Percentiles rank a stretch among this genome's conserved stretches.
Conservation (phyloP, 1,140 invertebrate genomes). For the Matsumurasca onukii region DNA sequence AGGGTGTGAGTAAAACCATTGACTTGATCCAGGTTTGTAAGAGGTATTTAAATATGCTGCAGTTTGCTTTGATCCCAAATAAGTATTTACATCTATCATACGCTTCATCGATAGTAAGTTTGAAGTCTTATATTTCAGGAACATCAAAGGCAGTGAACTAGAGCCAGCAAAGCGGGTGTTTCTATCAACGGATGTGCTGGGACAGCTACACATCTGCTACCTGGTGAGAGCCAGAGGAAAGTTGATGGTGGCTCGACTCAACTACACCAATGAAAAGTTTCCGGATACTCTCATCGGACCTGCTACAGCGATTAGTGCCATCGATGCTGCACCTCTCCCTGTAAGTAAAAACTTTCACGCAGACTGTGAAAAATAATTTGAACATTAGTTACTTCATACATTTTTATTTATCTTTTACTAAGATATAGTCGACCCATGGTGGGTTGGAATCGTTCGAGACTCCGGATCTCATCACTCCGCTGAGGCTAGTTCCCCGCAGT, state of each 20-base stretch:
- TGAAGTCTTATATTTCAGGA: neutral
- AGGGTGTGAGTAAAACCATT: too few species aligned
- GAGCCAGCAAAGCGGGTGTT: slow-evolving; percentile 75
- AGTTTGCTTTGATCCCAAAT: too few species aligned
- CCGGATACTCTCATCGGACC: slow-evolving; percentile 73
- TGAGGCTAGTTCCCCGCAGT: too few species aligned
- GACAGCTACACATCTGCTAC: slow-evolving; percentile 82
- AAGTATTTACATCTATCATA: too few species aligned
- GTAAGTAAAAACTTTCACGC: too few species aligned
- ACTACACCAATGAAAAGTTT: slow-evolving; percentile 63
- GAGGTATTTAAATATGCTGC: too few species aligned
- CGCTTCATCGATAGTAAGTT: too few species aligned
- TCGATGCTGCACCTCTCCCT: slow-evolving; percentile 77
- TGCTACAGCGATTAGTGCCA: slow-evolving; percentile 69
- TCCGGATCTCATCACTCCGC: too few species aligned
- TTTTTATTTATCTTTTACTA: neutral
- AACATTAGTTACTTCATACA: neutral
- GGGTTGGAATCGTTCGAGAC: too few species aligned
- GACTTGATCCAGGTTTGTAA: too few species aligned
- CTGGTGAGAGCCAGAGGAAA: slow-evolving; percentile 65
- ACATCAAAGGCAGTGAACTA: slow-evolving; percentile 48
- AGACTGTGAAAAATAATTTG: too few species aligned
- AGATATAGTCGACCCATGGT: too few species aligned
- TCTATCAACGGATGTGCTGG: slow-evolving; percentile 77
- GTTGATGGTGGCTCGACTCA: slow-evolving; percentile 72